phyloP scores from a whole-genome alignment of 1,140 invertebrate species.

The Papilio polytes region DNA sequence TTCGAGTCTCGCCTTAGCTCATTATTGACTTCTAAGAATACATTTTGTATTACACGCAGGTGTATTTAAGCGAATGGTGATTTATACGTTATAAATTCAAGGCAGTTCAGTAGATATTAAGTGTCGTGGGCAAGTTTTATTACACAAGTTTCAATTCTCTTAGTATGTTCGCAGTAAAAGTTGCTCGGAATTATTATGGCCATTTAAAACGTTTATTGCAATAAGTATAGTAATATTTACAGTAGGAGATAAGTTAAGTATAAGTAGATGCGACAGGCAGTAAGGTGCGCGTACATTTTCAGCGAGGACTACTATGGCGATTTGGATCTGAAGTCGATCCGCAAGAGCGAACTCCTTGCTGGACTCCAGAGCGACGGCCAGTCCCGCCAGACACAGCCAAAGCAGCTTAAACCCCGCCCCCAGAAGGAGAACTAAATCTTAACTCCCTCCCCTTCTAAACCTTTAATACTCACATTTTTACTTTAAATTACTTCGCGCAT shows the following conservation, averaged over 20 bases:
- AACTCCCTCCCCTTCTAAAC: conserved; percentile 62
- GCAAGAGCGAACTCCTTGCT: conserved; percentile 94
- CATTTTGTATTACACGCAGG: neutral
- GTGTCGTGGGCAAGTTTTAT: conserved; percentile 68
- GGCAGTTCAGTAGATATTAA: conserved; percentile 73
- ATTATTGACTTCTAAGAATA: conserved; percentile 30
- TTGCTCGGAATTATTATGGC: conserved; percentile 71
- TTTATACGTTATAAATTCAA: conserved; percentile 75
- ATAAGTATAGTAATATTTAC: conserved; percentile 46
- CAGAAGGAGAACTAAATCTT: conserved; percentile 78
- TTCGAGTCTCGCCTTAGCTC: conserved; percentile 15
- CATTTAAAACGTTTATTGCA: conserved; percentile 60
- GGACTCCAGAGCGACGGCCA: conserved; percentile 88
- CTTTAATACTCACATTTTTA: conserved; percentile 78
- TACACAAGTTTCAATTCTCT: conserved; percentile 75
- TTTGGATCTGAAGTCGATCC: conserved; percentile 95
- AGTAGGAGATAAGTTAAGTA: conserved; percentile 55
- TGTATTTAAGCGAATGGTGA: conserved; percentile 62
- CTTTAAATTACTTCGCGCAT: conserved; percentile 62
- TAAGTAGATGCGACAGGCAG: conserved; percentile 68
- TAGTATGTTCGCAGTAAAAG: conserved; percentile 69
- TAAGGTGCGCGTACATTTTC: conserved; percentile 81
- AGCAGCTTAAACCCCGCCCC: conserved; percentile 84
- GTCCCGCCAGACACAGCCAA: conserved; percentile 80
- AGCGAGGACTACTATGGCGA: conserved; percentile 98